Conservation (phyloP, 2,888 invertebrate species). For the Orchestes rusci region DNA sequence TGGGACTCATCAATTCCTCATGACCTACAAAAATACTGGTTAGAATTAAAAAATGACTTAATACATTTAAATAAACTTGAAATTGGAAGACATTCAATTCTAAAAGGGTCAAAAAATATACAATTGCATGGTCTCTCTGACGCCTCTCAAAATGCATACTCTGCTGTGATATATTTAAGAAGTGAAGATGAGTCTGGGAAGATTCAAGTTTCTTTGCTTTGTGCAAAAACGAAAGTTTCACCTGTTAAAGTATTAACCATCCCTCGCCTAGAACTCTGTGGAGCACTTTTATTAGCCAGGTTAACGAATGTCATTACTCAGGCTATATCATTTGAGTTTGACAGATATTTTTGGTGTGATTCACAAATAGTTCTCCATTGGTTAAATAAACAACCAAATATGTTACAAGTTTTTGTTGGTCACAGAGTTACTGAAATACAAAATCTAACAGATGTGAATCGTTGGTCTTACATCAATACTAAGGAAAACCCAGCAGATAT, state of each 20-base stretch:
- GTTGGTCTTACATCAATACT: slow-evolving; percentile 10
- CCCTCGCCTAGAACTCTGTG: slow-evolving; percentile 21
- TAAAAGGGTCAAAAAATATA: background rate
- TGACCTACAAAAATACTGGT: slow-evolving; percentile 15
- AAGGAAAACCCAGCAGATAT: slow-evolving; percentile 13
- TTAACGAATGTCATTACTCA: slow-evolving; percentile 8
- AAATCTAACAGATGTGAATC: background rate
- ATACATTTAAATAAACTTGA: background rate
- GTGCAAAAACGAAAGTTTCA: slow-evolving; percentile 18
- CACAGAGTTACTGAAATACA: slow-evolving; percentile 15
- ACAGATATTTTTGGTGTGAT: slow-evolving; percentile 5
- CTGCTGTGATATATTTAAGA: slow-evolving; percentile 20
- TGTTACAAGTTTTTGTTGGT: slow-evolving; percentile 4
- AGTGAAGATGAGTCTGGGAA: slow-evolving; percentile 7
- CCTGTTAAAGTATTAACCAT: slow-evolving; percentile 21
- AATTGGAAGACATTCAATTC: background rate
- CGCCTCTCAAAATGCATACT: slow-evolving; percentile 21
- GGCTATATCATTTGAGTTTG: background rate
- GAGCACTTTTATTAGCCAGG: slow-evolving; percentile 14
- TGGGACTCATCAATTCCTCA: slow-evolving; percentile 31
- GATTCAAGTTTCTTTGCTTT: slow-evolving; percentile 11
- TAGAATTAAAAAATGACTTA: background rate
- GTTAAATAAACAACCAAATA: slow-evolving; percentile 1
- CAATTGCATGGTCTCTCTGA: slow-evolving; percentile 27
- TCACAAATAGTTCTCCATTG: slow-evolving; percentile 5